These are phyloP conservation scores for Xiphydria camelus DNA, from an alignment of 2,888 invertebrate species.

Conservation along the genomic window DNA sequence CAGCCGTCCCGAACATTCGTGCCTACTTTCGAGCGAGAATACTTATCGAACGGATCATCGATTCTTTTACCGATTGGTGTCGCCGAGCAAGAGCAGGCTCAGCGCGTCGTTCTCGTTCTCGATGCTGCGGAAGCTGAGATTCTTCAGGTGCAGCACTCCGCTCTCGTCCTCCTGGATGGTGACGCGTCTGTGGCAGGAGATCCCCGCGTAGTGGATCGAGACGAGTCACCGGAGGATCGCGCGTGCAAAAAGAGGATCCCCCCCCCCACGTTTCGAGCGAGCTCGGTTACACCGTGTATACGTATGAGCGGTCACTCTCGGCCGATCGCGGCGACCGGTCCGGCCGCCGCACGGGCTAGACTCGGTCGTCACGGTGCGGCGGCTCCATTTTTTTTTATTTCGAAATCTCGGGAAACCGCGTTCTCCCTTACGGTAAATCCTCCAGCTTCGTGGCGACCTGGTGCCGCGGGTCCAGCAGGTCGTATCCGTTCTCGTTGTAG, in stretches of 20 bases:
- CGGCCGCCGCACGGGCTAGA: no score
- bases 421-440: constrained; percentile 59
- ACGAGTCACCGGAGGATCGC: no score
- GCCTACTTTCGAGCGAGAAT: background rate
- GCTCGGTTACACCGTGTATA: no score
- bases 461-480: constrained; percentile 57
- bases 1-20: background rate
- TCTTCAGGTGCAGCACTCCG: constrained; percentile 59
- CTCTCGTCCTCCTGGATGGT: constrained; percentile 58
- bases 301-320: no score
- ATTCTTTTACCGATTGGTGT: constrained; percentile 58
- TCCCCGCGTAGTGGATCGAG: no score
- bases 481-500: constrained; percentile 63
- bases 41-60: background rate
- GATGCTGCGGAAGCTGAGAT: constrained; percentile 59
- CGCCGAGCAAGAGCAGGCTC: constrained; percentile 59
- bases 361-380: no score
- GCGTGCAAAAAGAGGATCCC: no score
- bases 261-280: no score
- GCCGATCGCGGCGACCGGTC: no score
- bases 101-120: constrained; percentile 60
- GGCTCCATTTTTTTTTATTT: no score
- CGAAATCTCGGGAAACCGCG: background rate
- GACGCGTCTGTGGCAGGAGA: constrained; percentile 58
- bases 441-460: constrained; percentile 49